A percentile compares a stretch with the other conserved stretches of the same genome.
Evolutionary conservation across 2,888 invertebrate genomes (phyloP).

Genomic region (Tetranychus piercei): DNA sequence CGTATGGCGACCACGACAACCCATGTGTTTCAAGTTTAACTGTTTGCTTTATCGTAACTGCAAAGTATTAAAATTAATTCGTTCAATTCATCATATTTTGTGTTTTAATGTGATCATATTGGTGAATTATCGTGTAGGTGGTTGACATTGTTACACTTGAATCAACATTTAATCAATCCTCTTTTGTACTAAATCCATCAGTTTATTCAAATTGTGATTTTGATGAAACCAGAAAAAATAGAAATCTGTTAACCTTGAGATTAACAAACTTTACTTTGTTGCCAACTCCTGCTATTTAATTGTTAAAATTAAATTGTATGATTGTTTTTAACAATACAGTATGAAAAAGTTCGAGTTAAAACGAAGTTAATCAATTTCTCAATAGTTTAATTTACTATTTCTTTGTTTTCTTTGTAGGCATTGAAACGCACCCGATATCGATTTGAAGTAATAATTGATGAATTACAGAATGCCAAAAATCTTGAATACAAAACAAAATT

Average conservation of each 20-base stretch:
- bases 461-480: slow-evolving; percentile 57
- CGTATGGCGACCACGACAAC: too few relatives aligned
- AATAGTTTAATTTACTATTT: neutral
- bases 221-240: neutral
- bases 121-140: neutral
- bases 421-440: slow-evolving; percentile 42
- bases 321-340: too few relatives aligned
- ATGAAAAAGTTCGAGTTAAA: neutral
- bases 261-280: neutral
- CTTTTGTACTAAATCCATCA: neutral
- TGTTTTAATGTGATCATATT: too few relatives aligned
- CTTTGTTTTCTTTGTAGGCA: neutral
- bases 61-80: neutral
- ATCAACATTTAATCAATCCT: neutral
- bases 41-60: too few relatives aligned
- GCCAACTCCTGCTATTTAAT: too few relatives aligned
- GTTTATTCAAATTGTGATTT: neutral
- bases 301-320: too few relatives aligned
- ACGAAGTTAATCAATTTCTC: neutral
- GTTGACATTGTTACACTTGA: neutral
- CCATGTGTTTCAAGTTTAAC: too few relatives aligned
- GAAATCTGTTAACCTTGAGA: neutral
- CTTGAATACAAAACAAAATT: slow-evolving; percentile 78
- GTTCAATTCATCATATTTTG: neutral
- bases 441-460: slow-evolving; percentile 66